phyloP scores from a whole-genome alignment of 2,888 invertebrate genomes.

The Acleris cristana region DNA sequence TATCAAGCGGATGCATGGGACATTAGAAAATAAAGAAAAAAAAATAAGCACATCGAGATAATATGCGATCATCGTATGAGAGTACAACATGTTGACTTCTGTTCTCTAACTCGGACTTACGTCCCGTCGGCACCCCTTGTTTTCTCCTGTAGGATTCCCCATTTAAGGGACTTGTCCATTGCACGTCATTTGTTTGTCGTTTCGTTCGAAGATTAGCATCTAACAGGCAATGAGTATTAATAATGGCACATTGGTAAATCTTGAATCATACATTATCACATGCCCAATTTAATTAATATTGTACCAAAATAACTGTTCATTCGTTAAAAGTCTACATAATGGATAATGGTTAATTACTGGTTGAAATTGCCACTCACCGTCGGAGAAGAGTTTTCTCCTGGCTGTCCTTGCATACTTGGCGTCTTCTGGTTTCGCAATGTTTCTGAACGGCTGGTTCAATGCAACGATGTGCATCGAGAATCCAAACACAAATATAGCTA shows the following conservation, averaged over 20 bases:
- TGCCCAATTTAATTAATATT: slow-evolving; percentile 14
- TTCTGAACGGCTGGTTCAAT: slow-evolving; percentile 96
- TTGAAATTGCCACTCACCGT: slow-evolving; percentile 84
- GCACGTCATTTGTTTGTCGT: slow-evolving; percentile 71
- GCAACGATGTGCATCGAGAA: slow-evolving; percentile 99
- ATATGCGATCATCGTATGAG: slow-evolving; percentile 75
- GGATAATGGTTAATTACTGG: slow-evolving; percentile 36
- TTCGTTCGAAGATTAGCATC: slow-evolving; percentile 73
- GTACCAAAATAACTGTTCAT: not conserved
- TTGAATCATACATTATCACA: not conserved
- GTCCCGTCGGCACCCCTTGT: slow-evolving; percentile 84
- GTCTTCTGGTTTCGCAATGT: slow-evolving; percentile 86
- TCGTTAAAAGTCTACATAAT: not conserved
- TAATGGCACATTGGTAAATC: slow-evolving; percentile 9
- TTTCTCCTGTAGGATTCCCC: slow-evolving; percentile 85
- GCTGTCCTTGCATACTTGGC: slow-evolving; percentile 82
- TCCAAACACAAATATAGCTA: slow-evolving; percentile 98
- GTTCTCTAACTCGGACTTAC: slow-evolving; percentile 80
- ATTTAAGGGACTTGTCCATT: slow-evolving; percentile 65
- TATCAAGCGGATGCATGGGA: slow-evolving; percentile 74
- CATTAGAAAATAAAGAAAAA: slow-evolving; percentile 52
- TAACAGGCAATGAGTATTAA: slow-evolving; percentile 48
- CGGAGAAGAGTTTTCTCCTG: slow-evolving; percentile 85
- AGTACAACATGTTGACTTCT: slow-evolving; percentile 48
- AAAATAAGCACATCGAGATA: slow-evolving; percentile 78